phyloP scores from a whole-genome alignment of 2,888 invertebrate species.

The Junonia oenone region DNA sequence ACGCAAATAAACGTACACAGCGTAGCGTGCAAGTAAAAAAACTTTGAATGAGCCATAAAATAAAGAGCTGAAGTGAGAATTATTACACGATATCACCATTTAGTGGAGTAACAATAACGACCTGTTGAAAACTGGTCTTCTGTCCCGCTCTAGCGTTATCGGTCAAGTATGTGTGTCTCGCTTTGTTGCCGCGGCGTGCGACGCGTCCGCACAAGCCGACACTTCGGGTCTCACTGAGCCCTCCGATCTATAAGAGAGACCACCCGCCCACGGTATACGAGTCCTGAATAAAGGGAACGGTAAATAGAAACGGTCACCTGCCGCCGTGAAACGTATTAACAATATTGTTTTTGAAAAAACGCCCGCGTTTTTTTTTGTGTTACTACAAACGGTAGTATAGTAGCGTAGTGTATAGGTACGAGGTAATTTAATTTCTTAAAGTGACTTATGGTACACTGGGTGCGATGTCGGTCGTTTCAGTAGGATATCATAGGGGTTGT shows the following conservation, averaged over 20 bases:
- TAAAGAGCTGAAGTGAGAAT: conserved; percentile 49
- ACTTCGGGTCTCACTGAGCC: conserved; percentile 64
- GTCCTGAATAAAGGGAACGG: conserved; percentile 64
- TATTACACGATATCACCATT: conserved; percentile 69
- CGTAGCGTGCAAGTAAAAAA: conserved; percentile 12
- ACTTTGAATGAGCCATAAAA: conserved; percentile 27
- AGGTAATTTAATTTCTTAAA: no score
- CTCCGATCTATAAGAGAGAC: conserved; percentile 68
- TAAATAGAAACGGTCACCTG: conserved; percentile 68
- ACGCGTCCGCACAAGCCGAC: conserved; percentile 66
- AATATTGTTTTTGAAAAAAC: not conserved
- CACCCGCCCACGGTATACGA: conserved; percentile 51
- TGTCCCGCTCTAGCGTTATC: conserved; percentile 53
- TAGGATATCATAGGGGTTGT: no score
- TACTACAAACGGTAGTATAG: not conserved
- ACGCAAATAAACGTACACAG: conserved; percentile 13
- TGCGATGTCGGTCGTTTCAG: no score
- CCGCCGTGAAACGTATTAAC: conserved; percentile 14
- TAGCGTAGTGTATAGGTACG: not conserved
- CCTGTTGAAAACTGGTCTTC: conserved; percentile 68
- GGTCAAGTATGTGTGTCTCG: conserved; percentile 52
- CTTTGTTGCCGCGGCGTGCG: conserved; percentile 40
- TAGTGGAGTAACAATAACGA: conserved; percentile 71
- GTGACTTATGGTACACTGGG: no score
- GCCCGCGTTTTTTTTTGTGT: not conserved